Evolutionary conservation across 2,113 vertebrate species (phyloP), one percentile per base, ranked within the genome.

Genomic region (Ophthalmolycus amberensis): DNA sequence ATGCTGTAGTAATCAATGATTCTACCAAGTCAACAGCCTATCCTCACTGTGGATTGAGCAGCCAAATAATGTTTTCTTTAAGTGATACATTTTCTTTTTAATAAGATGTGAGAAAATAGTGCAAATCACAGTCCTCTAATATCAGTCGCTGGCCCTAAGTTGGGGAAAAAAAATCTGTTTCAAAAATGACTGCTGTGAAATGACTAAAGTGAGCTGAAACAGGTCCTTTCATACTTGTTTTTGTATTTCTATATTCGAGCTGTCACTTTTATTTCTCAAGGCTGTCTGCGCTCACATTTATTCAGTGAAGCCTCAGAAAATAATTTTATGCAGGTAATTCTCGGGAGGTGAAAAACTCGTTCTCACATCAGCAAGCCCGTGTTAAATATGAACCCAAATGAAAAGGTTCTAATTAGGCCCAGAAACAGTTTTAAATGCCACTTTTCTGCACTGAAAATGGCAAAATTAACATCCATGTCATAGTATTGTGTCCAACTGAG

Each of bases 371-470:
- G 44, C 22, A 34, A 14, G 72, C 54, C 46, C 0, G 8, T 25
- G 60, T 66, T 83, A 73, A 80, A 82, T 84, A 85, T 79, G 52
- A 74, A 71, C 52, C 34, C 15, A 44, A n/a, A 11, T 66, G 37
- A 80, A 87, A 79, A 69, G 38, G 22, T 69, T 87, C 44, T 79
- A 84, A 74, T 79, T 78, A 76, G 34, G 10, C 48, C 71, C 34
- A 29, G 25, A 56, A 71, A 38, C 18, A 40, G 9, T 60, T 74
- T 20, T 6, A 50, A n/a, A 77, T 40, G 32, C 52, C 14, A n/a
- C 67, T 40, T 66, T 29, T 65, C 59, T 64, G 60, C 60, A 42
- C 22, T 74, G 22, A 65, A 69, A 77, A 71, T 54, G 38, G 14
- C 20, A 71, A 67, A 71, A 75, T 56, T 71, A 69, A 70, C 48